A percentile compares a stretch with the other conserved stretches of the same genome.
Conservation (phyloP, 2,797 vertebrate genomes). For the Psittacula echo region DNA sequence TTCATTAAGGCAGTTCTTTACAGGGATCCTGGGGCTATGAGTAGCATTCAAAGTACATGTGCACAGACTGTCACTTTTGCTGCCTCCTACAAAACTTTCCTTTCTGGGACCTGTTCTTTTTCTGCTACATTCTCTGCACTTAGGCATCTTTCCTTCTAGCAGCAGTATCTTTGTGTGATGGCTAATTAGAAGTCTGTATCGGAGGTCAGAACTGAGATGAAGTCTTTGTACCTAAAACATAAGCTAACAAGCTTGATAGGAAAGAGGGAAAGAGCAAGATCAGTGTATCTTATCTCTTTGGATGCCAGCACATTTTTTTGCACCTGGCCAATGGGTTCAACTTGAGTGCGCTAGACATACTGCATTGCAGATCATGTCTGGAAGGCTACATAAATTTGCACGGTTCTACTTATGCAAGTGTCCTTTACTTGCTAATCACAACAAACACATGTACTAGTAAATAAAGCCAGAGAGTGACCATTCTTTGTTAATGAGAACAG, state of each 20-base stretch:
- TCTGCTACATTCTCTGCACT: not conserved
- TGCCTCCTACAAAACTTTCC: not conserved
- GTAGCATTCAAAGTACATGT: not conserved
- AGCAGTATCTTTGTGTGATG: not conserved
- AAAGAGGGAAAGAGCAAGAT: not conserved
- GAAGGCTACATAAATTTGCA: not conserved
- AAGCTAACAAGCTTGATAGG: not conserved
- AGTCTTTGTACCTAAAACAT: not conserved
- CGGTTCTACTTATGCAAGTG: not conserved
- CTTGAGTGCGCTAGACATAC: not conserved
- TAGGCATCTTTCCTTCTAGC: not conserved
- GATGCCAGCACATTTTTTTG: not conserved
- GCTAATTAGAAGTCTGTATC: not conserved
- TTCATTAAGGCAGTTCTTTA: not conserved
- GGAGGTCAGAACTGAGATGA: not conserved
- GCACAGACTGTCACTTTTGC: not conserved
- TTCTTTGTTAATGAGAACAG: not conserved
- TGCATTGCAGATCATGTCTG: not conserved
- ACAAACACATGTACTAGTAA: not conserved
- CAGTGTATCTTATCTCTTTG: not conserved
- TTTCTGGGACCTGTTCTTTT: not conserved
- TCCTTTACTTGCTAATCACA: not conserved
- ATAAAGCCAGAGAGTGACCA: not conserved
- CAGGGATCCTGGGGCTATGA: not conserved
- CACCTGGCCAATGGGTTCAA: not conserved